phyloP scores from a whole-genome alignment of 1,140 invertebrate species.

The Xylocopa sonorina region DNA sequence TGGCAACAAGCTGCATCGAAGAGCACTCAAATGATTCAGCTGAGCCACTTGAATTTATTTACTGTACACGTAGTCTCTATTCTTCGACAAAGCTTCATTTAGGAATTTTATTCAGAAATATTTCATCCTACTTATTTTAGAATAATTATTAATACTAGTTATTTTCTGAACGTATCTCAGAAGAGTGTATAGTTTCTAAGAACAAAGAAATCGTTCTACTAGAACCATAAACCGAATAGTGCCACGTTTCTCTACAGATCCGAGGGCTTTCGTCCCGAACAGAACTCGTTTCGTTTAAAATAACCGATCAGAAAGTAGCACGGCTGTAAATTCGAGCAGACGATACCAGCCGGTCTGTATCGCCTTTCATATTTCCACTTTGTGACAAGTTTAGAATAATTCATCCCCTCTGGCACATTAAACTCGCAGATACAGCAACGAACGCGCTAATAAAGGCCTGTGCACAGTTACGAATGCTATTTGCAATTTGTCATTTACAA shows the following conservation, averaged over 20 bases:
- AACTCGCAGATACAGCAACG: no score
- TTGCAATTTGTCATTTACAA: no score
- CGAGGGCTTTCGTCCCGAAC: background rate
- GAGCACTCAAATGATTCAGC: background rate
- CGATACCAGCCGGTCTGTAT: slow-evolving; percentile 17
- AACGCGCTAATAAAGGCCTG: no score
- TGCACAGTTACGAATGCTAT: no score
- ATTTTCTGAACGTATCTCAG: no score
- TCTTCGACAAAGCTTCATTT: no score
- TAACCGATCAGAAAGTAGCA: slow-evolving; percentile 48
- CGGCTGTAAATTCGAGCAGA: slow-evolving; percentile 26
- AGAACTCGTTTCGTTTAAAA: slow-evolving; percentile 41
- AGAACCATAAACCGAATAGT: background rate
- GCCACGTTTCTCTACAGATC: background rate
- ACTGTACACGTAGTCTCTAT: no score
- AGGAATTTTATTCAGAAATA: no score
- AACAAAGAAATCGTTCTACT: background rate
- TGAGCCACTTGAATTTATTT: no score
- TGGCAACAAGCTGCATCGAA: background rate
- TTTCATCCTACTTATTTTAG: no score
- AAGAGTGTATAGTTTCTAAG: no score
- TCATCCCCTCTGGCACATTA: background rate
- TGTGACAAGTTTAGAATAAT: background rate
- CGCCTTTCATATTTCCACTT: slow-evolving; percentile 26
- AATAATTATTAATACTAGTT: no score